Percentiles rank a stretch among this genome's conserved stretches.
These are phyloP conservation scores for Anoplopoma fimbria DNA, from an alignment of 2,113 vertebrate species.

Conservation along the genomic window DNA sequence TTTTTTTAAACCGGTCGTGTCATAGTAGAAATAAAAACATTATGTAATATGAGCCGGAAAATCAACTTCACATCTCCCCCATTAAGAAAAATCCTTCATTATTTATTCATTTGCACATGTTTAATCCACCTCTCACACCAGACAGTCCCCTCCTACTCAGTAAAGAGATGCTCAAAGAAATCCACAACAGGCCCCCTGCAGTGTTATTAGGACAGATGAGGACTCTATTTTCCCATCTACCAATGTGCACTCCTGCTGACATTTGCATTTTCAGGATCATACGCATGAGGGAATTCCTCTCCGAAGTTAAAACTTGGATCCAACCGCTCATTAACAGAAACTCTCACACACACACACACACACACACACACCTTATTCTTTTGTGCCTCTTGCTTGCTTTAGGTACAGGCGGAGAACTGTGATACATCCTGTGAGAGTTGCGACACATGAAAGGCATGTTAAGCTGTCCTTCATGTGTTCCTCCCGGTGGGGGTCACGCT, in stretches of 20 bases:
- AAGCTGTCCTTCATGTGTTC: conserved; percentile 76
- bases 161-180: conserved; percentile 50
- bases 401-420: conserved; percentile 58
- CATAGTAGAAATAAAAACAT: background rate
- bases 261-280: conserved; percentile 71
- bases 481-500: conserved; percentile 71
- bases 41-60: background rate
- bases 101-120: conserved; percentile 54
- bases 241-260: conserved; percentile 62
- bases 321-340: conserved; percentile 65
- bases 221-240: conserved; percentile 55
- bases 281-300: conserved; percentile 60
- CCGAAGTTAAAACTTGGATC: conserved; percentile 48
- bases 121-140: conserved; percentile 51
- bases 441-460: conserved; percentile 73
- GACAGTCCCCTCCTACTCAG: conserved; percentile 50
- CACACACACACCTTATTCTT: conserved; percentile 15
- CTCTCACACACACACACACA: background rate
- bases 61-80: background rate
- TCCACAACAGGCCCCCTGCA: conserved; percentile 37
- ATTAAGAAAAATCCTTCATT: conserved; percentile 19
- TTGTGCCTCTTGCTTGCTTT: conserved; percentile 60
- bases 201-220: conserved; percentile 57
- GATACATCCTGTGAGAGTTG: conserved; percentile 62
- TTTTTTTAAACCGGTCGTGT: background rate